Percentiles rank a stretch among this genome's conserved stretches.
These are phyloP conservation scores for Sinohyriopsis cumingii DNA, from an alignment of 2,888 invertebrate species.

Conservation along the genomic window DNA sequence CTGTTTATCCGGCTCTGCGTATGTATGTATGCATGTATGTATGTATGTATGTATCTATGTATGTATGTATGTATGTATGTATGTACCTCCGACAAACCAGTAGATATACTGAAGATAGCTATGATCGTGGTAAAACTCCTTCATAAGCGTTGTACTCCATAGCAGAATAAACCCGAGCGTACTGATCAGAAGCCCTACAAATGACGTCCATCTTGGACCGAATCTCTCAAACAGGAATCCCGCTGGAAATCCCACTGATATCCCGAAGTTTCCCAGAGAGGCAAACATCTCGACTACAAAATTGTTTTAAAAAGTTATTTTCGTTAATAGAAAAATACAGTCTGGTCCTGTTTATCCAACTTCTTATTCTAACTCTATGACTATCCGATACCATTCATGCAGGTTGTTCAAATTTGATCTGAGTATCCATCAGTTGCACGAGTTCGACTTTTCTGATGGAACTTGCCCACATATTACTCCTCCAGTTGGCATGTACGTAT, in stretches of 20 bases:
- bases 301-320: background rate
- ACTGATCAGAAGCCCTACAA: conserved; percentile 34
- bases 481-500: too few relatives aligned
- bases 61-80: background rate
- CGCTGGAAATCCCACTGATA: conserved; percentile 44
- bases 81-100: conserved; percentile 40
- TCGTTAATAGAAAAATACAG: background rate
- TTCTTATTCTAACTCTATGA: too few relatives aligned
- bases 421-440: too few relatives aligned
- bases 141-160: conserved; percentile 40
- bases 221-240: conserved; percentile 43
- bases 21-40: too few relatives aligned
- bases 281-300: conserved; percentile 48
- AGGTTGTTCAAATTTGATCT: too few relatives aligned
- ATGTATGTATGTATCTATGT: too few relatives aligned
- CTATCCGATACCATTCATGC: too few relatives aligned
- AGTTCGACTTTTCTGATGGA: too few relatives aligned
- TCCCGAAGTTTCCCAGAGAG: conserved; percentile 47
- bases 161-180: conserved; percentile 35
- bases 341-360: background rate
- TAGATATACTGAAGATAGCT: conserved; percentile 38
- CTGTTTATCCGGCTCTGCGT: too few relatives aligned
- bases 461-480: too few relatives aligned
- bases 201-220: conserved; percentile 42
- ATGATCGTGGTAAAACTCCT: conserved; percentile 27